Conservation (phyloP, 1,140 invertebrate species). For the Trissolcus basalis region DNA sequence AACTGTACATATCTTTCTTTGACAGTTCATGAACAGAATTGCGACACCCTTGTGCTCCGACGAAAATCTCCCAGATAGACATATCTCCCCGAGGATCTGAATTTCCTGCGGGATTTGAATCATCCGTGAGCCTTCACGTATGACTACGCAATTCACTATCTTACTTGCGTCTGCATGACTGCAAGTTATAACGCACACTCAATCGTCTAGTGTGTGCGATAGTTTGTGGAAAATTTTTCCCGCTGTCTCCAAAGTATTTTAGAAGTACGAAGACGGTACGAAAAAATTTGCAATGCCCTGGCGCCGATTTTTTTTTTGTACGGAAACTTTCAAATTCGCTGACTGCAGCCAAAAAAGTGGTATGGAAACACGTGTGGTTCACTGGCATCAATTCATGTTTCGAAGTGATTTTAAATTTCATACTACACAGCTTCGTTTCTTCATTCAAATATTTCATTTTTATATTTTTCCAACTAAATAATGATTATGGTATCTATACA, state of each 20-base stretch:
- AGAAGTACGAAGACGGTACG: slow-evolving; percentile 1
- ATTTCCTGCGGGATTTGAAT: slow-evolving; percentile 62
- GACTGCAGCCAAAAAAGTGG: no score
- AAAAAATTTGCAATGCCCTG: slow-evolving; percentile 8
- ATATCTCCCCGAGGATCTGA: slow-evolving; percentile 62
- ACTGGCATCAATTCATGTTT: no score
- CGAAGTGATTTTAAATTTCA: not conserved
- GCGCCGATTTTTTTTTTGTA: slow-evolving; percentile 6
- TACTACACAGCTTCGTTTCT: not conserved
- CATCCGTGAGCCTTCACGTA: slow-evolving; percentile 65
- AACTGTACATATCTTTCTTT: slow-evolving; percentile 34
- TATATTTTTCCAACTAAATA: no score
- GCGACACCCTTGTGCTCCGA: slow-evolving; percentile 22
- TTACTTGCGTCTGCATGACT: slow-evolving; percentile 50
- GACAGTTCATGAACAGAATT: slow-evolving; percentile 53
- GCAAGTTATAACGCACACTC: slow-evolving; percentile 41
- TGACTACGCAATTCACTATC: slow-evolving; percentile 74
- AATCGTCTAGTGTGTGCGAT: slow-evolving; percentile 22
- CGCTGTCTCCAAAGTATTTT: slow-evolving; percentile 14
- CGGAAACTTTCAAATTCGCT: no score
- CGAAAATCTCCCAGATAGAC: slow-evolving; percentile 61
- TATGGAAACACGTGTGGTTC: no score
- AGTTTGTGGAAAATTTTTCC: slow-evolving; percentile 17
- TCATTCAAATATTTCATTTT: no score
- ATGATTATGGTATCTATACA: no score